These are phyloP conservation scores for Hemicrepidius hirtus DNA, from an alignment of 2,888 invertebrate species.

Conservation along the genomic window DNA sequence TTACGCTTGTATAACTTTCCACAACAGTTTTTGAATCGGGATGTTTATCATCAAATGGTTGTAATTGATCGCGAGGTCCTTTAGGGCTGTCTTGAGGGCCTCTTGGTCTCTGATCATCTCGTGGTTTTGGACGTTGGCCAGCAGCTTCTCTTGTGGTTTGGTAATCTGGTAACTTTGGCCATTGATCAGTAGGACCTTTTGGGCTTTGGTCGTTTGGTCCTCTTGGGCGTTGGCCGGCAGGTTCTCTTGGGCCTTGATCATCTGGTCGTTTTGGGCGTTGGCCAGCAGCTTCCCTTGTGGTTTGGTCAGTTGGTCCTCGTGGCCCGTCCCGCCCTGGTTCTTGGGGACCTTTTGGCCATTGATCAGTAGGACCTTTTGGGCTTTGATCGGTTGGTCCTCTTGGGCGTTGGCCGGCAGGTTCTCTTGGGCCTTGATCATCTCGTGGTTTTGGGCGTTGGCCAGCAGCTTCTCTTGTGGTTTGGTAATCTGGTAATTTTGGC, in stretches of 20 bases:
- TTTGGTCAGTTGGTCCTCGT: conserved; percentile 26
- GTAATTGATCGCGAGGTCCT: conserved; percentile 25
- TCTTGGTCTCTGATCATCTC: too few relatives aligned
- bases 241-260: too few relatives aligned
- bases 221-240: too few relatives aligned
- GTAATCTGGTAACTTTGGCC: too few relatives aligned
- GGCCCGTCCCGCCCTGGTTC: conserved; percentile 6
- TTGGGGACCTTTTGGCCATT: background rate
- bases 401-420: background rate
- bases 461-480: conserved; percentile 7
- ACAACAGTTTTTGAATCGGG: conserved; percentile 59
- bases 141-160: too few relatives aligned
- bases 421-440: conserved; percentile 11
- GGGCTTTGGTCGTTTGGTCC: too few relatives aligned
- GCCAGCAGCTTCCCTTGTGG: too few relatives aligned
- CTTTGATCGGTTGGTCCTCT: background rate
- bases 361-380: conserved; percentile 26
- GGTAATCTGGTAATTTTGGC: too few relatives aligned
- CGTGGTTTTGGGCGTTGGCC: conserved; percentile 5
- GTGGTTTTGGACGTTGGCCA: too few relatives aligned
- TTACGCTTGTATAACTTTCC: conserved; percentile 60
- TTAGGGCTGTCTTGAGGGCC: too few relatives aligned
- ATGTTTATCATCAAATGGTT: conserved; percentile 19
- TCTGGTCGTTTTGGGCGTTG: too few relatives aligned
- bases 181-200: too few relatives aligned